These are phyloP conservation scores for Philonicus albiceps DNA, from an alignment of 2,888 invertebrate species.

Conservation along the genomic window DNA sequence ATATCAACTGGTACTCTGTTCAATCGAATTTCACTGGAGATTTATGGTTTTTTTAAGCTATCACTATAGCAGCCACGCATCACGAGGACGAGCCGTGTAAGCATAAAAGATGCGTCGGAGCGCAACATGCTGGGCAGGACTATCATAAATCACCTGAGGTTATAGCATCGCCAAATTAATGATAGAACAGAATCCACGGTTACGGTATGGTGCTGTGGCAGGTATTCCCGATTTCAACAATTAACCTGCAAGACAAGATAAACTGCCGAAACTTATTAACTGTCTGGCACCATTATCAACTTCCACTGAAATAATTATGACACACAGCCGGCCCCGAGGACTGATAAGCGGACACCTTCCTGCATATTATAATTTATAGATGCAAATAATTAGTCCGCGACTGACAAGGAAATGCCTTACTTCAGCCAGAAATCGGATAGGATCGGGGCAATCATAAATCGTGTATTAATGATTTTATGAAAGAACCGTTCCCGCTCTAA, in stretches of 20 bases:
- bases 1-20: background rate
- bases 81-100: background rate
- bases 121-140: background rate
- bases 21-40: background rate
- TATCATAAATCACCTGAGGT: background rate
- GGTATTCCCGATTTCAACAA: background rate
- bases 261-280: background rate
- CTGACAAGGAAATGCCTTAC: background rate
- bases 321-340: background rate
- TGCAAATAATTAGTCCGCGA: background rate
- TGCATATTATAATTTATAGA: background rate
- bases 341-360: background rate
- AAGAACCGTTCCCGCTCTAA: background rate
- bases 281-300: background rate
- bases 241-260: background rate
- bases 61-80: background rate
- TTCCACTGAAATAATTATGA: background rate
- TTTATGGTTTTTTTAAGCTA: background rate
- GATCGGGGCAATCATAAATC: background rate
- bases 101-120: background rate
- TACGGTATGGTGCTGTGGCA: background rate
- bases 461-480: background rate
- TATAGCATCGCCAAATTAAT: background rate
- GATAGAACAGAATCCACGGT: background rate
- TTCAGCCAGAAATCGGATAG: background rate